phyloP scores from a whole-genome alignment of 2,888 invertebrate genomes.

The Polyommatus iphigenia region DNA sequence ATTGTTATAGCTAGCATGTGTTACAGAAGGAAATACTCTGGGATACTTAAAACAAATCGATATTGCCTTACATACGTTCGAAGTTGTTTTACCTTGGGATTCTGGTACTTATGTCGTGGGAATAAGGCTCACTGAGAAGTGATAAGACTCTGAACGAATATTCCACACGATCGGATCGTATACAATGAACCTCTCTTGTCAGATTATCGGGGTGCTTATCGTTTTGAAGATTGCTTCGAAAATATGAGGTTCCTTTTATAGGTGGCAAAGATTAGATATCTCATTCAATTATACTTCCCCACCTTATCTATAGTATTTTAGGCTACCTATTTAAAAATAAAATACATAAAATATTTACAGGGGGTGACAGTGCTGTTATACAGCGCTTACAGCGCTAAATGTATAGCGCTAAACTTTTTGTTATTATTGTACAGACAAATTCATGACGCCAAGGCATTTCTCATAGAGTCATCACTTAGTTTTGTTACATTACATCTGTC shows the following conservation, averaged over 20 bases:
- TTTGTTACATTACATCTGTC: too few relatives aligned
- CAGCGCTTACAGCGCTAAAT: too few relatives aligned
- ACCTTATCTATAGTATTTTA: background rate
- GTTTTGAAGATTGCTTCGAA: conserved; percentile 18
- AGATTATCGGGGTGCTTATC: conserved; percentile 10
- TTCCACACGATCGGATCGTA: conserved; percentile 9
- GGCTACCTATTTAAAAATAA: too few relatives aligned
- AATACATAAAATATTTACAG: too few relatives aligned
- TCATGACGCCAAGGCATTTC: too few relatives aligned
- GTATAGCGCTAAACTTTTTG: too few relatives aligned
- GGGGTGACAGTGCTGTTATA: too few relatives aligned
- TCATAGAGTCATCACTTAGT: too few relatives aligned
- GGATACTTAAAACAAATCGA: conserved; percentile 19
- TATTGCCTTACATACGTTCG: background rate
- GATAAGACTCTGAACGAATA: background rate
- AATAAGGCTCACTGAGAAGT: background rate
- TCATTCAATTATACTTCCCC: background rate
- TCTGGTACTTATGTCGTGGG: background rate
- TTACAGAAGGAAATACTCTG: background rate
- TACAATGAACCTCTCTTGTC: conserved; percentile 13
- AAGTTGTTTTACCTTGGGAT: background rate
- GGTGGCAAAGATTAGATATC: background rate
- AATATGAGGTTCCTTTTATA: conserved; percentile 9
- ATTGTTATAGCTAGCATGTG: background rate
- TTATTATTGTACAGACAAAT: too few relatives aligned